These are phyloP conservation scores for Acanthopagrus latus DNA, from an alignment of 2,797 vertebrate species.

Conservation along the genomic window DNA sequence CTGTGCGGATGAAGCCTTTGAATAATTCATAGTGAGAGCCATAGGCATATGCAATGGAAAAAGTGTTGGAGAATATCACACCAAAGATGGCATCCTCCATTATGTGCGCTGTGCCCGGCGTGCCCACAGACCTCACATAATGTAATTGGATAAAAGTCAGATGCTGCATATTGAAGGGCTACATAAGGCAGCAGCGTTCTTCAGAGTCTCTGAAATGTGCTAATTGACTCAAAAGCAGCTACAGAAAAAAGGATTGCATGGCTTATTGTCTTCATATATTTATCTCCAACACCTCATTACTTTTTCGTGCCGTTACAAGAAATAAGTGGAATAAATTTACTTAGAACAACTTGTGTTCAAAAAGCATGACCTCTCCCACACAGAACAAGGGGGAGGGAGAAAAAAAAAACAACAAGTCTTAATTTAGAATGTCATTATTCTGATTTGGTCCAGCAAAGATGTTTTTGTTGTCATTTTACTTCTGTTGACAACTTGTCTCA, in stretches of 20 bases:
- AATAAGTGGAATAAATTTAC: conserved; percentile 82
- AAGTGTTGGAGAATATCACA: conserved; percentile 81
- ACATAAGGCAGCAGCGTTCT: conserved; percentile 65
- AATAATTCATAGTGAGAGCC: conserved; percentile 86
- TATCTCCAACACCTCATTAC: conserved; percentile 82
- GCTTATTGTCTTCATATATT: conserved; percentile 78
- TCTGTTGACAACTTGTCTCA: conserved; percentile 77
- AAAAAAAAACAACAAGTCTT: conserved; percentile 50
- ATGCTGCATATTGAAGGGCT: conserved; percentile 75
- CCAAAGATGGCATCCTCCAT: conserved; percentile 81
- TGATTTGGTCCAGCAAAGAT: conserved; percentile 81
- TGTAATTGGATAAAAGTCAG: conserved; percentile 80
- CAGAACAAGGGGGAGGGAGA: conserved; percentile 50
- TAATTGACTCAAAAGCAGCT: conserved; percentile 80
- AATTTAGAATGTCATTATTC: conserved; percentile 78
- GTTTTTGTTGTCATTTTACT: conserved; percentile 81
- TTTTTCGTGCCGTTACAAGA: conserved; percentile 78
- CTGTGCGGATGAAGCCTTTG: conserved; percentile 80
- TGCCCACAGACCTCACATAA: conserved; percentile 76
- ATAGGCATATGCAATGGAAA: conserved; percentile 80
- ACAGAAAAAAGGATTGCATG: conserved; percentile 59
- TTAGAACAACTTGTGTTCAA: conserved; percentile 78
- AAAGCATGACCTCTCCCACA: conserved; percentile 81
- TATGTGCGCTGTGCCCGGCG: conserved; percentile 67
- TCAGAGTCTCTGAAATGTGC: conserved; percentile 68